These are phyloP conservation scores for Scopus umbretta DNA, from an alignment of 2,113 vertebrate genomes.

Conservation along the genomic window DNA sequence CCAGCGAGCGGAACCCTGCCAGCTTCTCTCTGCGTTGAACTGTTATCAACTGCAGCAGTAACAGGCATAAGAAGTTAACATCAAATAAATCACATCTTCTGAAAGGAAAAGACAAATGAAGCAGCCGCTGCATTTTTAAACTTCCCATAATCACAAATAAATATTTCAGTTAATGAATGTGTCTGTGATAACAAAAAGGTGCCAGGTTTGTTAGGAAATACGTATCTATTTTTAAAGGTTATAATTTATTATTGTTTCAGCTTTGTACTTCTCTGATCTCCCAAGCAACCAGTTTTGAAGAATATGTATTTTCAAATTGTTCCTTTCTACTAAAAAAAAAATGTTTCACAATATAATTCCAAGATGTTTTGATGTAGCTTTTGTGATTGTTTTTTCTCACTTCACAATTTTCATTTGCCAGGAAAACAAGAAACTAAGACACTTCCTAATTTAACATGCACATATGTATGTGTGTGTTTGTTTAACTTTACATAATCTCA, in stretches of 20 bases:
- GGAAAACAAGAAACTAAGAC: background rate
- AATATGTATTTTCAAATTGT: background rate
- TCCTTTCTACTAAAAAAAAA: background rate
- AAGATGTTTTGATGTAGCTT: background rate
- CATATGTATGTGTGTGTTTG: rapidly evolving
- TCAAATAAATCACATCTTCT: background rate
- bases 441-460: background rate
- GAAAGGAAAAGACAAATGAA: background rate
- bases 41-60: background rate
- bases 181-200: background rate
- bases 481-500: background rate
- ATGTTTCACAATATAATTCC: background rate
- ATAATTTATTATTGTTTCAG: background rate
- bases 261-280: background rate
- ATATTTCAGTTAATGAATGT: background rate
- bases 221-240: background rate
- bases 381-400: background rate
- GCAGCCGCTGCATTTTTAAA: background rate
- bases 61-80: background rate
- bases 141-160: background rate
- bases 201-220: background rate
- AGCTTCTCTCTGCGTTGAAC: rapidly evolving
- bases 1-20: rapidly evolving
- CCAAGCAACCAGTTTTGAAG: background rate
- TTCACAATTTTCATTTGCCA: background rate